phyloP scores from a whole-genome alignment of 1,140 invertebrate genomes.

The Drosophila mauritiana region DNA sequence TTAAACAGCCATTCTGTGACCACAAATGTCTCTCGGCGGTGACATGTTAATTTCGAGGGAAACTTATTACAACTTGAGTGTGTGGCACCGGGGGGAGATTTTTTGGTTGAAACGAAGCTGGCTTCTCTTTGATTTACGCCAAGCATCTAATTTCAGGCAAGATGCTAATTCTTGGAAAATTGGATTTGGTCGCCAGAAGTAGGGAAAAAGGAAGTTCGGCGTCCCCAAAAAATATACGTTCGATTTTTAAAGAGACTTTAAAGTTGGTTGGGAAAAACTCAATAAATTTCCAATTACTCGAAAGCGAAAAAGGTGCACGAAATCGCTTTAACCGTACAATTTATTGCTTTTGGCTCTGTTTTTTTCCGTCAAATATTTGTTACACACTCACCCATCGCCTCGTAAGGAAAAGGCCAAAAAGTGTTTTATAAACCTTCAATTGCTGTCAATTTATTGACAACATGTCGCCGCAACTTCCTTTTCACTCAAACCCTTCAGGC shows the following conservation, averaged over 20 bases:
- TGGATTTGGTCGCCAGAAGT: conserved; percentile 33
- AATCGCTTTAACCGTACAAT: conserved; percentile 81
- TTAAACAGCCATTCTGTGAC: conserved; percentile 31
- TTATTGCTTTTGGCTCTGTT: conserved; percentile 74
- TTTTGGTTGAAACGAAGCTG: not conserved
- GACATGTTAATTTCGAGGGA: conserved; percentile 76
- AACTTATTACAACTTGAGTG: conserved; percentile 69
- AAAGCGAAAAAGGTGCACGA: conserved; percentile 60
- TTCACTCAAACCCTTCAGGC: conserved; percentile 50
- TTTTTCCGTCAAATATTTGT: conserved; percentile 70
- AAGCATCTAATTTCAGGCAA: conserved; percentile 63
- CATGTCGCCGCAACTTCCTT: conserved; percentile 70
- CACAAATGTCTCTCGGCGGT: conserved; percentile 76
- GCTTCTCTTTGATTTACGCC: conserved; percentile 64
- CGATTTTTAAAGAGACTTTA: conserved; percentile 22
- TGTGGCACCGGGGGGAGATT: conserved; percentile 4
- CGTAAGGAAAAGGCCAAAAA: conserved; percentile 51
- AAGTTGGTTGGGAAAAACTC: conserved; percentile 32
- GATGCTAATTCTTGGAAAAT: conserved; percentile 73
- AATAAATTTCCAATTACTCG: conserved; percentile 73
- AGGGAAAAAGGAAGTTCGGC: conserved; percentile 3
- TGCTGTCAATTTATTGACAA: conserved; percentile 83
- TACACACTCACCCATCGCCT: conserved; percentile 36
- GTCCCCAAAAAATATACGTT: conserved; percentile 1
- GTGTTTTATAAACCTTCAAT: conserved; percentile 84